These are phyloP conservation scores for Trissoscelio sp. DNA, from an alignment of 2,888 invertebrate species.

Conservation along the genomic window DNA sequence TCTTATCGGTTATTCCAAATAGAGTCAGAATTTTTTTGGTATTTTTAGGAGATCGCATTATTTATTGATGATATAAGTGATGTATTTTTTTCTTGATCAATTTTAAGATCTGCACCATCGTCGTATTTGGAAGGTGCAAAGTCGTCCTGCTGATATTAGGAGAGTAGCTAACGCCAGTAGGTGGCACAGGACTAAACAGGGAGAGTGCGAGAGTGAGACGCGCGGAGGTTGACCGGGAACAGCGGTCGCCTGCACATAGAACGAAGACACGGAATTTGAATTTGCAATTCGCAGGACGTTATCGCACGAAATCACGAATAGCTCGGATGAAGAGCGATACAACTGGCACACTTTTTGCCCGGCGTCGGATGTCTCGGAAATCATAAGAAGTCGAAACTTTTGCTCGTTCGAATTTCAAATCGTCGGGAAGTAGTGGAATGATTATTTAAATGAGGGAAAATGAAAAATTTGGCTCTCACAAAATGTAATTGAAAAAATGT, in stretches of 20 bases:
- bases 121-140: slow-evolving; percentile 79
- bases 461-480: not conserved
- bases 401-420: slow-evolving; percentile 40
- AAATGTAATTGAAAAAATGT: slow-evolving; percentile 12
- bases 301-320: slow-evolving; percentile 36
- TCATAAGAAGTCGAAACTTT: slow-evolving; percentile 42
- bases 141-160: slow-evolving; percentile 82
- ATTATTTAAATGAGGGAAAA: slow-evolving; percentile 10
- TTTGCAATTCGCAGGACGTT: slow-evolving; percentile 42
- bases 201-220: slow-evolving; percentile 70
- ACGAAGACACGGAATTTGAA: slow-evolving; percentile 47
- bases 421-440: not conserved
- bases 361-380: slow-evolving; percentile 20
- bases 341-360: slow-evolving; percentile 32
- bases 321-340: slow-evolving; percentile 28
- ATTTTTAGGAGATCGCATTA: too few relatives aligned
- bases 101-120: not conserved
- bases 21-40: too few relatives aligned
- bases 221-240: slow-evolving; percentile 44
- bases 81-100: too few relatives aligned
- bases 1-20: too few relatives aligned
- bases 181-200: slow-evolving; percentile 81
- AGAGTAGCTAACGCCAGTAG: slow-evolving; percentile 77
- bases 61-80: too few relatives aligned
- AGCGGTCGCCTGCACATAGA: slow-evolving; percentile 25